Evolutionary conservation across 2,113 vertebrate genomes (phyloP).

Genomic region (Smithornis capensis): DNA sequence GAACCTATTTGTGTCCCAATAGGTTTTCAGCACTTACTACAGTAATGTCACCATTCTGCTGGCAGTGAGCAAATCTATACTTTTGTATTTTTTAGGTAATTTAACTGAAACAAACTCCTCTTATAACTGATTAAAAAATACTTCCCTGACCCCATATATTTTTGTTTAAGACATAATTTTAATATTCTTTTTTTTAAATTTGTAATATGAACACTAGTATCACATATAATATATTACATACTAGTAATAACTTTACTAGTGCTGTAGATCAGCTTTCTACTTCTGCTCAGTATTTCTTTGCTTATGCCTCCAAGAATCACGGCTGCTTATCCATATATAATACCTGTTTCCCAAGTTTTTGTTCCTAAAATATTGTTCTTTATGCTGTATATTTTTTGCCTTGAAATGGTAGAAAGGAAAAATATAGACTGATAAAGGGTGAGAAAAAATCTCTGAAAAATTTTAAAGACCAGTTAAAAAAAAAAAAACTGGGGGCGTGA

Average conservation of each 20-base stretch:
- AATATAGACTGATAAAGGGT: background rate
- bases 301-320: background rate
- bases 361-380: background rate
- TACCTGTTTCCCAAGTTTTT: background rate
- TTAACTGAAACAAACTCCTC: background rate
- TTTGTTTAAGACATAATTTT: background rate
- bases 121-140: background rate
- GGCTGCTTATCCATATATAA: constrained; percentile 4
- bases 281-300: background rate
- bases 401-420: background rate
- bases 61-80: background rate
- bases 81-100: background rate
- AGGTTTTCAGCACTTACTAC: background rate
- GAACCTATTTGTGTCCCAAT: background rate
- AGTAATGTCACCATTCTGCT: background rate
- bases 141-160: background rate
- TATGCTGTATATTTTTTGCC: background rate
- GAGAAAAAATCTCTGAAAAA: background rate
- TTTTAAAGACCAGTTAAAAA: background rate
- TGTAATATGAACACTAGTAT: background rate
- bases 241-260: background rate
- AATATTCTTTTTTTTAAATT: background rate
- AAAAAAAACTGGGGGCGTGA: background rate
- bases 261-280: background rate
- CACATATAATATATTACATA: background rate